These are phyloP conservation scores for Caenorhabditis angaria DNA, from an alignment of 2,888 invertebrate species.

Conservation along the genomic window DNA sequence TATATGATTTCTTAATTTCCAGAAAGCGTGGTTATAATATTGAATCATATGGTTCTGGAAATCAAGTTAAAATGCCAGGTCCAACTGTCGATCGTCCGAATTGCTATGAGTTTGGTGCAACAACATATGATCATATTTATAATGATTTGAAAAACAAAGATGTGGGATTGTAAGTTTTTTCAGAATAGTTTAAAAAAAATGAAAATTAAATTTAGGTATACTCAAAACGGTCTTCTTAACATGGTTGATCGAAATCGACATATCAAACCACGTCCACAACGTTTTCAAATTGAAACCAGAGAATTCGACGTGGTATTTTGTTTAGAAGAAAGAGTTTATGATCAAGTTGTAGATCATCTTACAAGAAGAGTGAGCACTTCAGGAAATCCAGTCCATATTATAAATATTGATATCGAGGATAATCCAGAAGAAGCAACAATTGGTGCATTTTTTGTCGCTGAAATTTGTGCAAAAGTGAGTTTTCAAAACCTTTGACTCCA, in stretches of 20 bases:
- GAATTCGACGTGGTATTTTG: slow-evolving; percentile 95
- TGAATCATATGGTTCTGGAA: slow-evolving; percentile 74
- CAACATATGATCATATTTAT: slow-evolving; percentile 58
- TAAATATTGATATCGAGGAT: slow-evolving; percentile 98
- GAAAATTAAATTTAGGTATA: slow-evolving; percentile 78
- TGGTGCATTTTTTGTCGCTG: slow-evolving; percentile 96
- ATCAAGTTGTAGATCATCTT: slow-evolving; percentile 78
- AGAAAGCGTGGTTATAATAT: slow-evolving; percentile 96
- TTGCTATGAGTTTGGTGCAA: slow-evolving; percentile 60
- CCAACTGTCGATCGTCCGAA: slow-evolving; percentile 78
- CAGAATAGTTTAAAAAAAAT: not conserved
- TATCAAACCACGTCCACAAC: slow-evolving; percentile 91
- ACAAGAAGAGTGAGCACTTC: slow-evolving; percentile 83
- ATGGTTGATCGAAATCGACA: slow-evolving; percentile 96
- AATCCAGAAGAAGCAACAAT: slow-evolving; percentile 99
- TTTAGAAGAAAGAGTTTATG: slow-evolving; percentile 97
- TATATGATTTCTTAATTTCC: slow-evolving; percentile 45
- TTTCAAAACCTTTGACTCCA: slow-evolving; percentile 11
- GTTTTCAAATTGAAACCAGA: slow-evolving; percentile 88
- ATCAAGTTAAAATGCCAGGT: slow-evolving; percentile 90
- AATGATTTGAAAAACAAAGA: slow-evolving; percentile 59
- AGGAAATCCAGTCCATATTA: slow-evolving; percentile 87
- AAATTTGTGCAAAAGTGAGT: slow-evolving; percentile 80
- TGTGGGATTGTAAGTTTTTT: slow-evolving; percentile 52
- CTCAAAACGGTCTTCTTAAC: slow-evolving; percentile 95